Percentiles rank a stretch among this genome's conserved stretches.
These are phyloP conservation scores for Ardeotis arabs DNA, from an alignment of 2,113 vertebrate species.

Conservation along the genomic window DNA sequence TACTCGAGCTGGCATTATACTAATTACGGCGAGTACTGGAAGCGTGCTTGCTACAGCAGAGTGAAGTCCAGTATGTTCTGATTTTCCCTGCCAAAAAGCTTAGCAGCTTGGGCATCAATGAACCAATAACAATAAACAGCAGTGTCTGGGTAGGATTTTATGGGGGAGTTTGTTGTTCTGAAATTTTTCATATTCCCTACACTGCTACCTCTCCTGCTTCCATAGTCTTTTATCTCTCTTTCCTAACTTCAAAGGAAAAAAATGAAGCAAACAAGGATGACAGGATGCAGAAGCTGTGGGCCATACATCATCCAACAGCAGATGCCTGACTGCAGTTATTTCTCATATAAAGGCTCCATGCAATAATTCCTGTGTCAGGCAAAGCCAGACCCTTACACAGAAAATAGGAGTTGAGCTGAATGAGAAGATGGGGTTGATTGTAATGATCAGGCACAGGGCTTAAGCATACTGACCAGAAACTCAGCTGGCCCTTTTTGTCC, in stretches of 20 bases:
- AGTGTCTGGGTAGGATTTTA: slow-evolving; percentile 1
- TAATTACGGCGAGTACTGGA: slow-evolving; percentile 5
- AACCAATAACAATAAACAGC: slow-evolving; percentile 13
- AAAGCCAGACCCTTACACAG: neutral
- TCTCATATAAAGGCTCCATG: fast-evolving
- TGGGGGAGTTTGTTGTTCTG: neutral
- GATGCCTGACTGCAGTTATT: neutral
- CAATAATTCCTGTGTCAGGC: neutral
- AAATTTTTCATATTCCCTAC: neutral
- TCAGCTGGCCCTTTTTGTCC: neutral
- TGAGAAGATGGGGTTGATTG: neutral
- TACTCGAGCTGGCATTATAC: neutral
- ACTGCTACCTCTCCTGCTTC: neutral
- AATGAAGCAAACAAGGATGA: slow-evolving; percentile 24
- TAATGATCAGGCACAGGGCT: neutral
- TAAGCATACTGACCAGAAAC: neutral
- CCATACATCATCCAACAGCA: neutral
- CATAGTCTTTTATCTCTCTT: neutral
- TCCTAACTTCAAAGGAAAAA: slow-evolving; percentile 19
- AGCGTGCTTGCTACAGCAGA: slow-evolving; percentile 1
- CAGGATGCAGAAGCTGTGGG: neutral
- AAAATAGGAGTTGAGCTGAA: neutral
- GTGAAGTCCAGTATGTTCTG: slow-evolving; percentile 7
- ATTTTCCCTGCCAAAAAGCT: slow-evolving; percentile 43
- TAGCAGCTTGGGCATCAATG: neutral